A percentile compares a stretch with the other conserved stretches of the same genome.
Evolutionary conservation across 2,888 invertebrate genomes (phyloP).

Genomic region (Itoplectis maculator): DNA sequence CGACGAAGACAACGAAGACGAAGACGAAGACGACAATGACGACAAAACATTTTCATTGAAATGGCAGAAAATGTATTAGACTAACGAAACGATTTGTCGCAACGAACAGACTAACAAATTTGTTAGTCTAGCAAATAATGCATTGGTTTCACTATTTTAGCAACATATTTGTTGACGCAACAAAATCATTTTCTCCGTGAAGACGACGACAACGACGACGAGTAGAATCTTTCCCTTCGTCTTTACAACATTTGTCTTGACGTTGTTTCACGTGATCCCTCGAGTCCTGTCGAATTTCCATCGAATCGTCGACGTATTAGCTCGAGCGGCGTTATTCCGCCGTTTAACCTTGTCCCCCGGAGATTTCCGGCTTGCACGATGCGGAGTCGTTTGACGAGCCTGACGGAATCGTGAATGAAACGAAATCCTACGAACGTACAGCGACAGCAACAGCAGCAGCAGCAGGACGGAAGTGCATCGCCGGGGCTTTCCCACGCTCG

Average conservation of each 20-base stretch:
- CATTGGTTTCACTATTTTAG: too few relatives aligned
- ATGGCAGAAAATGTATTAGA: too few relatives aligned
- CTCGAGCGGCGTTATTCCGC: conserved; percentile 1
- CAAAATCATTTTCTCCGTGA: too few relatives aligned
- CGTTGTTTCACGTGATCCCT: conserved; percentile 1
- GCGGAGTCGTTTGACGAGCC: conserved; percentile 35
- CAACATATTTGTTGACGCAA: too few relatives aligned
- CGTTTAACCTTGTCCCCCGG: background rate
- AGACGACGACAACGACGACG: background rate
- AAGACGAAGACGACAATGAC: background rate
- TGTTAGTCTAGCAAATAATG: too few relatives aligned
- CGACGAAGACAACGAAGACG: background rate
- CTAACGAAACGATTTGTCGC: too few relatives aligned
- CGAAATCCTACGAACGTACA: conserved; percentile 34
- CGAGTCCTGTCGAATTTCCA: background rate
- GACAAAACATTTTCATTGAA: too few relatives aligned
- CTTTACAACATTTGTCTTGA: background rate
- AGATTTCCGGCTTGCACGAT: background rate
- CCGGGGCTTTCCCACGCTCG: conserved; percentile 49
- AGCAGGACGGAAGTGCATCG: conserved; percentile 41
- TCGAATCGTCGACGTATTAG: background rate
- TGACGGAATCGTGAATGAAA: conserved; percentile 35
- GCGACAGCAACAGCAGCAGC: too few relatives aligned
- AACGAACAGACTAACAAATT: too few relatives aligned
- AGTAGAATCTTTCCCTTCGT: conserved; percentile 17